Percentiles rank a stretch among this genome's conserved stretches.
phyloP scores from a whole-genome alignment of 2,797 vertebrate genomes.

The Pseudotriccus pelzelni region DNA sequence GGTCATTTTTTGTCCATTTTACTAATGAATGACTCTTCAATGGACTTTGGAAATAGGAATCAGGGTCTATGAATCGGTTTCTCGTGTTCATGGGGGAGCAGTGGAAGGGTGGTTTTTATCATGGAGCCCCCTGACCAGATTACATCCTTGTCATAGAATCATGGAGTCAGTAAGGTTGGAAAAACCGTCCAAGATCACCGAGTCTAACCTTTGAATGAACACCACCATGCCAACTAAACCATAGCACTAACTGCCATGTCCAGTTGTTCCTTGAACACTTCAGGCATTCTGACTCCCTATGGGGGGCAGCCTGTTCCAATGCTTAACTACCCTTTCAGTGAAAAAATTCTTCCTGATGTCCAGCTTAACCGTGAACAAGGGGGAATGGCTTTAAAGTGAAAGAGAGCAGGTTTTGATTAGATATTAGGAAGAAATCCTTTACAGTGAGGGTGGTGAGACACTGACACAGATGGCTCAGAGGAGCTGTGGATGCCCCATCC shows the following conservation, averaged over 20 bases:
- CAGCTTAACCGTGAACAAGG: neutral
- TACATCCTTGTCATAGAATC: neutral
- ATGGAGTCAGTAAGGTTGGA: neutral
- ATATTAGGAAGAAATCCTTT: neutral
- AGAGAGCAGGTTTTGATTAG: fast-evolving
- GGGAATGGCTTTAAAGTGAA: neutral
- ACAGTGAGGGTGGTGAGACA: neutral
- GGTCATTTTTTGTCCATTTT: neutral
- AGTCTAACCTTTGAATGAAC: neutral
- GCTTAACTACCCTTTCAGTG: neutral
- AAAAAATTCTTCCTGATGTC: neutral
- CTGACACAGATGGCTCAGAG: neutral
- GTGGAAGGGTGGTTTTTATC: neutral
- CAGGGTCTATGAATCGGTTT: neutral
- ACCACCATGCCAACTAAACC: neutral
- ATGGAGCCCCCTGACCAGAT: neutral
- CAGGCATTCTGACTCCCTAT: neutral
- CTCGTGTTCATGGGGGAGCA: fast-evolving
- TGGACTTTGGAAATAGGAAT: neutral
- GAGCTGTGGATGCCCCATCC: neutral
- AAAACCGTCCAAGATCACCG: neutral
- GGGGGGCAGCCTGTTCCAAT: neutral
- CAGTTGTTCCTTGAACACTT: neutral
- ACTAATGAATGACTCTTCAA: neutral
- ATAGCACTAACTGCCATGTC: neutral